Conservation (phyloP, 2,113 vertebrate genomes). For the Pomatorhinus ruficollis region DNA sequence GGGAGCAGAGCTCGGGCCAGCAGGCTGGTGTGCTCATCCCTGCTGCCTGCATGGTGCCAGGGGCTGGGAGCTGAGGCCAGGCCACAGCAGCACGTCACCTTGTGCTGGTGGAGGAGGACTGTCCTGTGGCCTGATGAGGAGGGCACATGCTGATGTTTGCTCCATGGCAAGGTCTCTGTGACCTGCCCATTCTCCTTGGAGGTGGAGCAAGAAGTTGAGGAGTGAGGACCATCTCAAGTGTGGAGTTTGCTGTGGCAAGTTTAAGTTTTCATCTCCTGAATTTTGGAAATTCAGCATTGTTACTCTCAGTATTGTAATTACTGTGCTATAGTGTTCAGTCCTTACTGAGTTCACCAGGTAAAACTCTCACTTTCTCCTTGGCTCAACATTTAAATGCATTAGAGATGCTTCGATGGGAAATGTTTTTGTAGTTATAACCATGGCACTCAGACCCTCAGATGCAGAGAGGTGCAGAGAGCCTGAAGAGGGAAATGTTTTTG, state of each 20-base stretch:
- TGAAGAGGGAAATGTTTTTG: background rate
- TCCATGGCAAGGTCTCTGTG: background rate
- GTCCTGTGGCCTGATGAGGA: fast-evolving
- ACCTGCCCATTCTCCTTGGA: background rate
- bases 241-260: background rate
- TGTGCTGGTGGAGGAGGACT: background rate
- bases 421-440: background rate
- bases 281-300: background rate
- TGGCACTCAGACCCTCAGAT: background rate
- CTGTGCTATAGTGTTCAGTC: background rate
- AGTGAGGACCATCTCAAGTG: fast-evolving
- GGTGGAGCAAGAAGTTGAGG: background rate
- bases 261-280: background rate
- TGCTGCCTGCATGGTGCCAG: fast-evolving
- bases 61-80: background rate
- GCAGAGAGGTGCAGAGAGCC: background rate
- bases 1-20: fast-evolving
- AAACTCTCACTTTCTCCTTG: background rate
- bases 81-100: fast-evolving
- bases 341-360: background rate
- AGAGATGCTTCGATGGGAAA: background rate
- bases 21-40: background rate
- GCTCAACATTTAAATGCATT: background rate
- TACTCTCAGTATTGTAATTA: background rate
- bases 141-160: fast-evolving